Base-by-base conservation (phyloP, 30 jellyfish, hydroid and myxozoan species). In the Catostylus mosaicus region DNA sequence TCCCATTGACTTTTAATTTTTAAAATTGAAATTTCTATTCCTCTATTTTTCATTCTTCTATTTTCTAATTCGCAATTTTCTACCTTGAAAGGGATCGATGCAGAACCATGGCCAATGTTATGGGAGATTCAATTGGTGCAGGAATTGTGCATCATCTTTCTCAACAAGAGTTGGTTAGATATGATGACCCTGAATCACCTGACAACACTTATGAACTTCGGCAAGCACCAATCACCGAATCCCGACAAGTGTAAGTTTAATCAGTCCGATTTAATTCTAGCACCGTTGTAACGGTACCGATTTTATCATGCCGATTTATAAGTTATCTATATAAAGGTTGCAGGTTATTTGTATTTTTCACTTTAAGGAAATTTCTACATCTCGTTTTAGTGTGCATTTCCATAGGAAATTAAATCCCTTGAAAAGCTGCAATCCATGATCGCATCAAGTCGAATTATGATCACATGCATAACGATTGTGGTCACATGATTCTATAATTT, bases 111-210 rank as follows among this genome's bases (percentile, higher is more conserved):
- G 90, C 90, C 29, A 92, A 92, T 67, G 98, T 92, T 0, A 90
- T 92, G 77, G 98, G 98, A 4, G 98, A 92, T 66, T 89, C 97
- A 24, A 79, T 75, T 51, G 98, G 98, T 23, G 97, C 98, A 4
- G 98, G 98, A n/a, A 89, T 92, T 12, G 98, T 92, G 59, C 98
- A 92, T 43, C 98, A 92, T 75, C 81, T 92, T 45, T 86, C 98
- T 8, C 77, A 76, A 47, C 61, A 86, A 30, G 97, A 92, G 48
- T 88, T 92, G n/a, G 72, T 56, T 32, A 81, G 38, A 29, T 81
- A 33, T 60, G 91, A 81, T 16, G 91, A 81, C 52, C 91, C 91
- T 2, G 91, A 81, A 36, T 46, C 91, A 10, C 84, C 84, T 14
- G 75, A 57, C 40, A 69, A 56, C 32, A 33, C 63, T 1, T 47